Evolutionary conservation across 1,140 invertebrate genomes (phyloP), one percentile per base, ranked within the genome.

Genomic region (Plectrocnemia conspersa): DNA sequence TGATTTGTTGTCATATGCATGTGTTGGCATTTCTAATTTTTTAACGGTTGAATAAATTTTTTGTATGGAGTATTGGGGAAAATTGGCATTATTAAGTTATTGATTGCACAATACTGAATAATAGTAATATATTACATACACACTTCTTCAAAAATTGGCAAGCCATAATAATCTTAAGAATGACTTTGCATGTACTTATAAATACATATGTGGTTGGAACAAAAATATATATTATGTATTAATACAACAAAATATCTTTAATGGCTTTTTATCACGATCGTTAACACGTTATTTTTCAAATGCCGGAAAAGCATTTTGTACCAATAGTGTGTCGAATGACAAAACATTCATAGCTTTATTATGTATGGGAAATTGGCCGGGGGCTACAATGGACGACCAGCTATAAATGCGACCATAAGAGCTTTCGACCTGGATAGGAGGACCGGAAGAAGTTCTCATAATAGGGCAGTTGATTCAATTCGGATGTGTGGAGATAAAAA

Each of bases 401-500:
- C 35, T 16, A 38, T 38, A 38, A 38, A 7, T 38, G 35, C 35
- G 6, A 16, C 35, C 35, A 38, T 38, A 38, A 38, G 35, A 38
- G 6, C 19, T 3, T 7, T 22, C 29, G 47, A 49, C 18, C 16
- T 32, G 47, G n/a, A n/a, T n/a, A n/a, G n/a, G 19, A 25, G 47
- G 24, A 32, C 47, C 47, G 47, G 40, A 54, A 44, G 18, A 33
- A 42, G 25, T 19, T 27, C 25, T 45, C 52, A 35, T 18, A 18
- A 22, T 27, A 11, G 16, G 36, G 29, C 9, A 19, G 47, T 33
- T 32, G 25, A 35, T 35, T 42, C 41, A 18, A 32, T 35, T 32
- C 47, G 47, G 47, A 45, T 45, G 25, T 44, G 52, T 19, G 25
- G 52, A 45, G 52, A 54, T 54, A 54, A 54, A 54, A 54, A 54